Evolutionary conservation across 2,888 invertebrate species (phyloP).

Genomic region (Erebia ligea): DNA sequence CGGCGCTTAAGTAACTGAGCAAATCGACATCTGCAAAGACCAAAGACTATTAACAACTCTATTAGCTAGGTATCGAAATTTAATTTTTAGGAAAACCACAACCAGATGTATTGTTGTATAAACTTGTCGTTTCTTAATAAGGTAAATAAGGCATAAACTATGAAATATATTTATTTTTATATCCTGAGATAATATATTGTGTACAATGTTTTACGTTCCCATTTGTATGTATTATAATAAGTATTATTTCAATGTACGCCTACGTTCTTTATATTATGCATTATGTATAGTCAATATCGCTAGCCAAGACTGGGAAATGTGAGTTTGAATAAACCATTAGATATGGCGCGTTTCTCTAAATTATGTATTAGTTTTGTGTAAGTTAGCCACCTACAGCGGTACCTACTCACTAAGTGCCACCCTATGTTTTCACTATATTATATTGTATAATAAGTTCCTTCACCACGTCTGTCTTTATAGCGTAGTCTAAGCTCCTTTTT

Average conservation of each 20-base stretch:
- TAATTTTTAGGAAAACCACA: too few species aligned
- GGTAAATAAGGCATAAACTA: too few species aligned
- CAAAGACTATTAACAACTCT: too few species aligned
- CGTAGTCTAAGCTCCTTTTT: too few species aligned
- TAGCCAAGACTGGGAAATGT: constrained; percentile 72
- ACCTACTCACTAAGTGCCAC: constrained; percentile 65
- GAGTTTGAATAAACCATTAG: constrained; percentile 76
- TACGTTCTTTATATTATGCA: constrained; percentile 57
- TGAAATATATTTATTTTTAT: neutral
- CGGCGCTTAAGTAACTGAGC: too few species aligned
- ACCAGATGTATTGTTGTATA: too few species aligned
- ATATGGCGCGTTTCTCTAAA: constrained; percentile 73
- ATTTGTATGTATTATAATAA: neutral
- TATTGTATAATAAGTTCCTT: too few species aligned
- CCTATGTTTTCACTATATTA: constrained; percentile 76
- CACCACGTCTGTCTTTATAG: too few species aligned
- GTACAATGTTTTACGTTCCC: neutral
- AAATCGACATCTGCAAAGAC: too few species aligned
- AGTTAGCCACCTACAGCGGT: constrained; percentile 72
- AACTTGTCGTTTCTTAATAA: too few species aligned
- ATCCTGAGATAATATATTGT: neutral
- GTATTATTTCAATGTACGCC: constrained; percentile 37
- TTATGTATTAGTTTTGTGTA: constrained; percentile 81
- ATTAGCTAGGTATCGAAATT: too few species aligned
- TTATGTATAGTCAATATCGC: constrained; percentile 72